A percentile compares a stretch with the other conserved stretches of the same genome.
phyloP scores from a whole-genome alignment of 2,113 vertebrate genomes.

The Nycticryphes semicollaris region DNA sequence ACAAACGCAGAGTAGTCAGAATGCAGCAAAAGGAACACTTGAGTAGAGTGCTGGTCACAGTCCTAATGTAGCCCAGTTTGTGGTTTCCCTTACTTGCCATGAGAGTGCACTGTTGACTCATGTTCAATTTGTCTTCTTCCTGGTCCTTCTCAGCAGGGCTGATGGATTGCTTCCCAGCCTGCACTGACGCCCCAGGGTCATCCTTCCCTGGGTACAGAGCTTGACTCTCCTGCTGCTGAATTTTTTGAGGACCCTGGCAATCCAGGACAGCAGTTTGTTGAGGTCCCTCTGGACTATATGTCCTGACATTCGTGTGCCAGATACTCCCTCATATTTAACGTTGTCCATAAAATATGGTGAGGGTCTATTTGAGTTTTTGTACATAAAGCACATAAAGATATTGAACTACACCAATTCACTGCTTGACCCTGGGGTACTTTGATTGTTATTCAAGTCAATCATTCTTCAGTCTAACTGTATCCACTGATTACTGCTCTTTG shows the following conservation, averaged over 20 bases:
- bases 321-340: background rate
- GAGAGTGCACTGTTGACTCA: conserved; percentile 53
- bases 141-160: background rate
- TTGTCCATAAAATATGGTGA: background rate
- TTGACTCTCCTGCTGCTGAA: background rate
- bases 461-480: background rate
- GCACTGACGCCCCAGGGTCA: fast-evolving
- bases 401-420: fast-evolving
- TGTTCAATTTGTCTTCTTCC: background rate
- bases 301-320: background rate
- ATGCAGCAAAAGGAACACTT: background rate
- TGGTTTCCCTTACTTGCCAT: conserved; percentile 17
- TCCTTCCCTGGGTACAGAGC: background rate
- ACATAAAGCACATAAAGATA: background rate
- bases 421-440: background rate
- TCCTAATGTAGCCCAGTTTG: background rate
- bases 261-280: background rate
- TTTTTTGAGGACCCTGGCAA: background rate
- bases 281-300: background rate
- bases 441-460: background rate
- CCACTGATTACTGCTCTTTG: background rate
- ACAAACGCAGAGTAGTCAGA: no score
- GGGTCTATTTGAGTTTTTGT: background rate
- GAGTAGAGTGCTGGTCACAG: background rate
- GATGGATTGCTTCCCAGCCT: background rate